Conservation (phyloP, 1,140 invertebrate species). For the Wasmannia auropunctata region DNA sequence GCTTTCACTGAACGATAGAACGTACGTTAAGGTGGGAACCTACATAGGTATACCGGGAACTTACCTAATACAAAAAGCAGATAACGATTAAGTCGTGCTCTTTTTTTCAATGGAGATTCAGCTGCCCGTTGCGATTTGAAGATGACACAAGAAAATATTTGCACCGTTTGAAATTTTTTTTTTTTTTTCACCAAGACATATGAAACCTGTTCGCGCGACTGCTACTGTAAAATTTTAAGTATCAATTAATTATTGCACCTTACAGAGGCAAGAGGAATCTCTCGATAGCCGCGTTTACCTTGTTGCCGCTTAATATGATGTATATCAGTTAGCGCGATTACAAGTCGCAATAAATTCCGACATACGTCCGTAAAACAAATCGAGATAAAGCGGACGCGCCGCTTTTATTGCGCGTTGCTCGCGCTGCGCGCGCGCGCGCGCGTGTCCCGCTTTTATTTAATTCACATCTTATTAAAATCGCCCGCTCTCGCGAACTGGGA, state of each 20-base stretch:
- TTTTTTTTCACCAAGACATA: not conserved
- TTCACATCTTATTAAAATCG: slow-evolving; percentile 47
- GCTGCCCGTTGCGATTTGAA: not conserved
- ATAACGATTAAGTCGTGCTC: not conserved
- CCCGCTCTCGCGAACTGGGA: slow-evolving; percentile 30
- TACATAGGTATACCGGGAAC: not conserved
- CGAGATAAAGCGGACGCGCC: not conserved
- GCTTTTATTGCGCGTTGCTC: not conserved
- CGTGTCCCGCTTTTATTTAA: slow-evolving; percentile 42
- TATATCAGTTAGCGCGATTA: slow-evolving; percentile 13
- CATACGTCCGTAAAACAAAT: slow-evolving; percentile 25
- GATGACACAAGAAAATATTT: not conserved
- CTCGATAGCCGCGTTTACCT: not conserved
- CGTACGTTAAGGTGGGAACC: slow-evolving; percentile 1
- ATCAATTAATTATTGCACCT: slow-evolving; percentile 12
- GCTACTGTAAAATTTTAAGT: slow-evolving; percentile 13
- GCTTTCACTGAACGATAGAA: slow-evolving; percentile 51
- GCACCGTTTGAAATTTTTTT: not conserved
- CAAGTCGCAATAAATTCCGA: slow-evolving; percentile 14
- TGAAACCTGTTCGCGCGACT: not conserved
- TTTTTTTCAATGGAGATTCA: not conserved
- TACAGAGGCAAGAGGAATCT: not conserved
- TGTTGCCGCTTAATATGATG: slow-evolving; percentile 15
- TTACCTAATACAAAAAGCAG: slow-evolving; percentile 1
- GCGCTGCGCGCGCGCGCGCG: not conserved